A percentile compares a stretch with the other conserved stretches of the same genome.
Conservation (phyloP, 2,113 vertebrate genomes). For the Centropus unirufus region DNA sequence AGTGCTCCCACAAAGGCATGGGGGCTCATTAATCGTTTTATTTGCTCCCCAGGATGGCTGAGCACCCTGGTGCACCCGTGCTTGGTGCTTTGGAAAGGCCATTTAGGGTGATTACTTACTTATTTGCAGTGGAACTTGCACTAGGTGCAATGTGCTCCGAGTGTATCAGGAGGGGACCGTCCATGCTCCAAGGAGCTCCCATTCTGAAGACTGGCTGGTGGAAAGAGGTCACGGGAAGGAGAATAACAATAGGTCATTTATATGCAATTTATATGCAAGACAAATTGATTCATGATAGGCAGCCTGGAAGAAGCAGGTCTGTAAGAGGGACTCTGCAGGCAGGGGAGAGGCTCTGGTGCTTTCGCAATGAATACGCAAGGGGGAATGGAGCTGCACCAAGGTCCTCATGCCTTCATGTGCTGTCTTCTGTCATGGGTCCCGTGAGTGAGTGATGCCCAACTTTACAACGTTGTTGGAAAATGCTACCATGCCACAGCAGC, state of each 20-base stretch:
- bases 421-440: background rate
- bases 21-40: constrained; percentile 17
- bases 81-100: background rate
- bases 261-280: constrained; percentile 68
- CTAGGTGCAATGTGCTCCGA: background rate
- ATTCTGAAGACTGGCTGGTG: background rate
- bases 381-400: background rate
- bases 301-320: background rate
- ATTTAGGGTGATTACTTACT: constrained; percentile 52
- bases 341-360: background rate
- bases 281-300: constrained; percentile 62
- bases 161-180: background rate
- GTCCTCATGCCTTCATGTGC: accelerated
- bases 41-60: constrained; percentile 34
- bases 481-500: background rate
- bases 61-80: background rate
- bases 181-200: constrained; percentile 41
- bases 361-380: background rate
- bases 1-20: background rate
- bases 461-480: background rate
- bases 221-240: constrained; percentile 62
- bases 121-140: background rate
- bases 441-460: background rate
- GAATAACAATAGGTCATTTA: constrained; percentile 63
- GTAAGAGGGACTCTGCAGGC: background rate